Base-by-base conservation (phyloP, 2,113 vertebrate genomes). In the Orientallactaga bullata region DNA sequence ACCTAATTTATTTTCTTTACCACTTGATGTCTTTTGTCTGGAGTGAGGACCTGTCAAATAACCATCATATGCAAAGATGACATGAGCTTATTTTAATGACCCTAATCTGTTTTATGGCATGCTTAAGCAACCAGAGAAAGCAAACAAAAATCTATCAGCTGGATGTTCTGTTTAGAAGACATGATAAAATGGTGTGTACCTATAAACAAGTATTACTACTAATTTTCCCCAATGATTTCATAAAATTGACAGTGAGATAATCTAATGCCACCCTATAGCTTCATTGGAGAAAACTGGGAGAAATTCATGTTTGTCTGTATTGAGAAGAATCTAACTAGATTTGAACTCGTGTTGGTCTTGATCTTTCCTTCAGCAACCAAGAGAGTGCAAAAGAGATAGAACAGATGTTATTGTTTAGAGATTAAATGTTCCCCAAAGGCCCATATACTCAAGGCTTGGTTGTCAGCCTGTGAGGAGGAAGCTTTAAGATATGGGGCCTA, bases 1-100 rank as follows among this genome's bases (percentile, higher is more conserved):
- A 95, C 90, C 65, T 69, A 95, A 93, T 95, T 82, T 95, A 42
- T 71, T 90, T 76, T n/a, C 66, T 93, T 94, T 35, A 89, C 28
- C 68, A 95, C 68, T 89, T 94, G 69, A 10, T 76, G 32, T 78
- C 60, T 89, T 47, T 88, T 85, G 63, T 82, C 66, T 37, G 28
- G 72, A 91, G 90, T 88, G 89, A 63, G 11, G 51, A 42, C 69
- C 73, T 92, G 58, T 80, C 91, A 86, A 89, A 76, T 89, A 95
- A 85, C 32, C 16, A 77, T 82, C 15, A 69, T 87, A 85, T 95
- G 92, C 95, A 90, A 91, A 91, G 42, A 93, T n/a, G 10, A 85
- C 58, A 80, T 63, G 66, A 85, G 47, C 35, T 94, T 88, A 93
- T 73, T 93, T 88, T 85, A 8, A 32, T 88, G 60, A 93, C 51